Evolutionary conservation across 2,113 vertebrate species (phyloP).

Genomic region (Hippocampus abdominalis): DNA sequence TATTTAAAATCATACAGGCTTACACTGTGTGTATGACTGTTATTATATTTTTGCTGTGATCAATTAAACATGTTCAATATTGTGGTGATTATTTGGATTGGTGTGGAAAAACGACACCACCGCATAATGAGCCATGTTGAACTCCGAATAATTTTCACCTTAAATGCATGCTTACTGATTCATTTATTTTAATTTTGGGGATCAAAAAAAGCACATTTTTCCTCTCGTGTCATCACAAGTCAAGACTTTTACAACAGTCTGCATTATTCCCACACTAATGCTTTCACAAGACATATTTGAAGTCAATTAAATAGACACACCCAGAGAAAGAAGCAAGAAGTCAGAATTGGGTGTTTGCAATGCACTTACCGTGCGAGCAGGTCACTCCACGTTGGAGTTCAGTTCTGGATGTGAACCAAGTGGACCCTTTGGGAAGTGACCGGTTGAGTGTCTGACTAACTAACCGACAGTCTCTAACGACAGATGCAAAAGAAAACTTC

Average conservation of each 20-base stretch:
- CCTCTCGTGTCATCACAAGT: neutral
- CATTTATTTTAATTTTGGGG: neutral
- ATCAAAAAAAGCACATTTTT: neutral
- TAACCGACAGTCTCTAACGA: constrained; percentile 9
- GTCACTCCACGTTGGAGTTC: constrained; percentile 58
- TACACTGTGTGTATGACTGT: neutral
- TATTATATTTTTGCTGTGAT: neutral
- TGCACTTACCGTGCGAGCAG: constrained; percentile 60
- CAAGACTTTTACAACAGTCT: neutral
- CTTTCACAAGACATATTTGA: neutral
- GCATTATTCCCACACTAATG: neutral
- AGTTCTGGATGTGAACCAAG: constrained; percentile 54
- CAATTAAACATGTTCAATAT: neutral
- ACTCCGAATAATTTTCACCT: neutral
- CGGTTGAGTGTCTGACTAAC: constrained; percentile 28
- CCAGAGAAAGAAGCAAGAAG: constrained; percentile 22
- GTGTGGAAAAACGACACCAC: neutral
- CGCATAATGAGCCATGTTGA: neutral
- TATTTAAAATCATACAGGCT: neutral
- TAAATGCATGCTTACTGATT: neutral
- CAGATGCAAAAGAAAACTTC: constrained; percentile 9
- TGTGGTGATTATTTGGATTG: neutral
- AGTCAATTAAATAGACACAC: constrained; percentile 1
- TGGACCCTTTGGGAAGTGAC: constrained; percentile 32
- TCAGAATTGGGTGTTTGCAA: constrained; percentile 30